phyloP scores from a whole-genome alignment of 2,797 vertebrate species.

The Falco columbarius region DNA sequence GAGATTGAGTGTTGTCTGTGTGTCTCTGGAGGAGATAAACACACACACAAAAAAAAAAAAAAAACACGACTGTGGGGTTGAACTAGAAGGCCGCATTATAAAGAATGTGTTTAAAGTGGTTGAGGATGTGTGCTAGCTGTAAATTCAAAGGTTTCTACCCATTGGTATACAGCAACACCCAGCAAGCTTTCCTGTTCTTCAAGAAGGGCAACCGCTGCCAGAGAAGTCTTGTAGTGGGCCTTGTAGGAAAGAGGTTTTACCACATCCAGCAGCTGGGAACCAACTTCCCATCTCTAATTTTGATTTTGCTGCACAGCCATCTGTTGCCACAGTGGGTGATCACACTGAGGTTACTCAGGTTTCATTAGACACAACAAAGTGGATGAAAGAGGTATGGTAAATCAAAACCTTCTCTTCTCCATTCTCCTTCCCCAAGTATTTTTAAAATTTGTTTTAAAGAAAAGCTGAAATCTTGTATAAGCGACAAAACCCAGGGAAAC shows the following conservation, averaged over 20 bases:
- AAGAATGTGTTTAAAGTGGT: not conserved
- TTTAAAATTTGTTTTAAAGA: not conserved
- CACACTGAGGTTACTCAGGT: not conserved
- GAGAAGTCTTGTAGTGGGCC: not conserved
- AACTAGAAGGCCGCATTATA: not conserved
- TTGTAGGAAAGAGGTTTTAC: not conserved
- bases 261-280: fast-evolving
- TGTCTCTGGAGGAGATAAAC: not conserved
- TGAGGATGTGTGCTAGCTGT: not conserved
- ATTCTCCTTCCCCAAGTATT: not conserved
- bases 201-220: not conserved
- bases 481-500: not conserved
- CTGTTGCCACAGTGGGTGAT: not conserved
- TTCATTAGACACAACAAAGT: not conserved
- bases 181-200: not conserved
- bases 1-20: not conserved
- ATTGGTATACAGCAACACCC: not conserved
- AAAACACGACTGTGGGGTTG: not conserved
- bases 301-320: not conserved
- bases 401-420: not conserved
- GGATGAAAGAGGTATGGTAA: not conserved
- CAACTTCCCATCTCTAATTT: not conserved
- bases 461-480: not conserved
- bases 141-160: not conserved
- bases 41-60: not conserved